A percentile compares a stretch with the other conserved stretches of the same genome.
Conservation (phyloP, 2,113 vertebrate genomes). For the Upupa epops region DNA sequence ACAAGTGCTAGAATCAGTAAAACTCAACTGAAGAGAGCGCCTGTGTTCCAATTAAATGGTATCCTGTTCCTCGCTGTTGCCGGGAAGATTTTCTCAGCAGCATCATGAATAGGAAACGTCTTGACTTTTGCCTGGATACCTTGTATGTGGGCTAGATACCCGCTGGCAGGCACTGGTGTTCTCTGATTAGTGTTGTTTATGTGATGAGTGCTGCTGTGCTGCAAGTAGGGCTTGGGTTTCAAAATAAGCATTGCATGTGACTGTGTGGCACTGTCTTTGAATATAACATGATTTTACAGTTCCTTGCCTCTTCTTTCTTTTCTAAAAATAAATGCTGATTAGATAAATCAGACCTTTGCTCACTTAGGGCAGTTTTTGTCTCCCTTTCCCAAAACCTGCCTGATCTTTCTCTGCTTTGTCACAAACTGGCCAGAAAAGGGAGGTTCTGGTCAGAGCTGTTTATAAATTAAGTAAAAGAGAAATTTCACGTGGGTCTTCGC, state of each 20-base stretch:
- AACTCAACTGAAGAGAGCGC: not conserved
- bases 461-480: not conserved
- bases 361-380: not conserved
- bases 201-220: not conserved
- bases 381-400: rapidly evolving
- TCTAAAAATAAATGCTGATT: not conserved
- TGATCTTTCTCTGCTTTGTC: not conserved
- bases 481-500: not conserved
- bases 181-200: not conserved
- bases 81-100: not conserved
- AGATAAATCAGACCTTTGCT: not conserved
- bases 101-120: not conserved
- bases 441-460: not conserved
- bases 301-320: not conserved
- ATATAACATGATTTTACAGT: not conserved
- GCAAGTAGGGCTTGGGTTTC: constrained; percentile 2
- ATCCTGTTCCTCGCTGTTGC: not conserved
- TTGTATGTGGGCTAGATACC: not conserved
- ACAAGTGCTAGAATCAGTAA: not conserved
- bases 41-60: not conserved
- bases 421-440: not conserved
- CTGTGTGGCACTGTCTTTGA: not conserved
- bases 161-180: not conserved
- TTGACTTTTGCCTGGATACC: not conserved
- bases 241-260: constrained; percentile 31